Evolutionary conservation across 2,797 vertebrate species (phyloP).

Genomic region (Lutjanus campechanus): DNA sequence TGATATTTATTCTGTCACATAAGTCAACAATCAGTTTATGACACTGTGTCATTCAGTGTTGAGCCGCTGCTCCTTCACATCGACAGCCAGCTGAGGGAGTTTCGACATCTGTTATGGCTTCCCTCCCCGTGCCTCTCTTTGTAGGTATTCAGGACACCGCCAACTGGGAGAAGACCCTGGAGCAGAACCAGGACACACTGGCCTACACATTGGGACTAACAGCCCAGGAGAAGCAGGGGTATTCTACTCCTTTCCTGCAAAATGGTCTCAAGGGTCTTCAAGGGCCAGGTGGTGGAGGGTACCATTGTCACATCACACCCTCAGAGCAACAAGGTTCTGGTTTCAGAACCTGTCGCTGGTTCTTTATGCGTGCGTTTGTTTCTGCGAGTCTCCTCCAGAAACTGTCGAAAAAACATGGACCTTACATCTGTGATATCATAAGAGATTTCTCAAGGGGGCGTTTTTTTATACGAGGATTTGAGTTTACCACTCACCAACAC

Average conservation of each 20-base stretch:
- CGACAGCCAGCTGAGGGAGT: constrained; percentile 9
- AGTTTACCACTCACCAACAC: neutral
- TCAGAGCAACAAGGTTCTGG: neutral
- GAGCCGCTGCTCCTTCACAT: constrained; percentile 3
- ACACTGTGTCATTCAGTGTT: constrained; percentile 17
- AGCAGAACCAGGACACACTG: constrained; percentile 32
- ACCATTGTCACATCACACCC: neutral
- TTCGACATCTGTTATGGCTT: constrained; percentile 23
- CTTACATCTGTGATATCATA: neutral
- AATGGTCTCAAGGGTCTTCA: neutral
- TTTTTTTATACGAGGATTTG: neutral
- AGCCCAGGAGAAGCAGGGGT: constrained; percentile 5
- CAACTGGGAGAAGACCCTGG: constrained; percentile 41
- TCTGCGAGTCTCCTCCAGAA: neutral
- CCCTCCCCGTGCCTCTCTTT: constrained; percentile 1
- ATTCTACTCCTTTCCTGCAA: constrained; percentile 20
- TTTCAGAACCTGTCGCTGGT: neutral
- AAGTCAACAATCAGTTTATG: neutral
- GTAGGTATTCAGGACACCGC: constrained; percentile 23
- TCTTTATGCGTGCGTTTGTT: neutral
- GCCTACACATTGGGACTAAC: constrained; percentile 1
- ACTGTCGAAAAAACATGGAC: neutral
- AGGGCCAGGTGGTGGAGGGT: neutral
- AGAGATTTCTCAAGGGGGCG: neutral
- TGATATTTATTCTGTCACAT: neutral